These are phyloP conservation scores for Phorcus lineatus DNA, from an alignment of 2,888 invertebrate genomes.

Conservation along the genomic window DNA sequence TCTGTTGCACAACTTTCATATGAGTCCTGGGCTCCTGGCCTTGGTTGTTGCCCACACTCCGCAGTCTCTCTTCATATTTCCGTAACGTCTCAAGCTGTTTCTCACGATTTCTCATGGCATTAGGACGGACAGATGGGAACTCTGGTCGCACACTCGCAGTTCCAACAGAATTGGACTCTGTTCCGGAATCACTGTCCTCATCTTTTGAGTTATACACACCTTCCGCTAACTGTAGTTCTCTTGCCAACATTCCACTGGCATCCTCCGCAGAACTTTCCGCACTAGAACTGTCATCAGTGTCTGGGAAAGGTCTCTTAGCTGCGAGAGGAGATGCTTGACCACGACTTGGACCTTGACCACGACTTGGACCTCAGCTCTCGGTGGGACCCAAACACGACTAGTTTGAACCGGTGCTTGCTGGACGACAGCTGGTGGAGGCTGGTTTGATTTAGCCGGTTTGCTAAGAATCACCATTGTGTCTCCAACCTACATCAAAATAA, in stretches of 20 bases:
- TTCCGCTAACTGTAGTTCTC: constrained; percentile 21
- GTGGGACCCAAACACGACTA: neutral
- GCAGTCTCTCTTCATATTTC: constrained; percentile 80
- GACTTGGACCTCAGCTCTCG: neutral
- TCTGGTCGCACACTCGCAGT: constrained; percentile 48
- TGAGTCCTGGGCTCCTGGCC: constrained; percentile 23
- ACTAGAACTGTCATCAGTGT: constrained; percentile 44
- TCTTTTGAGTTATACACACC: neutral
- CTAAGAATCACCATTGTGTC: constrained; percentile 73
- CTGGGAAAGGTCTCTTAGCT: constrained; percentile 18
- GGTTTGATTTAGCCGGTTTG: constrained; percentile 62
- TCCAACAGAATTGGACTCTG: constrained; percentile 11
- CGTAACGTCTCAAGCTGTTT: constrained; percentile 81
- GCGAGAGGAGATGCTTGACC: neutral
- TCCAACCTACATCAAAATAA: constrained; percentile 66
- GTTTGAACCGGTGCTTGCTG: neutral
- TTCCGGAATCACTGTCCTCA: constrained; percentile 26
- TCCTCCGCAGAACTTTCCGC: constrained; percentile 44
- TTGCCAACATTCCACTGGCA: neutral
- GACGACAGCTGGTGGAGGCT: constrained; percentile 4
- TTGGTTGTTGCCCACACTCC: constrained; percentile 32
- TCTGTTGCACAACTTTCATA: neutral
- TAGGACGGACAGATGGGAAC: constrained; percentile 74
- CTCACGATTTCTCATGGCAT: constrained; percentile 78
- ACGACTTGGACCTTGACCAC: neutral